Evolutionary conservation across 2,888 invertebrate species (phyloP).

Genomic region (Norana najaformis): DNA sequence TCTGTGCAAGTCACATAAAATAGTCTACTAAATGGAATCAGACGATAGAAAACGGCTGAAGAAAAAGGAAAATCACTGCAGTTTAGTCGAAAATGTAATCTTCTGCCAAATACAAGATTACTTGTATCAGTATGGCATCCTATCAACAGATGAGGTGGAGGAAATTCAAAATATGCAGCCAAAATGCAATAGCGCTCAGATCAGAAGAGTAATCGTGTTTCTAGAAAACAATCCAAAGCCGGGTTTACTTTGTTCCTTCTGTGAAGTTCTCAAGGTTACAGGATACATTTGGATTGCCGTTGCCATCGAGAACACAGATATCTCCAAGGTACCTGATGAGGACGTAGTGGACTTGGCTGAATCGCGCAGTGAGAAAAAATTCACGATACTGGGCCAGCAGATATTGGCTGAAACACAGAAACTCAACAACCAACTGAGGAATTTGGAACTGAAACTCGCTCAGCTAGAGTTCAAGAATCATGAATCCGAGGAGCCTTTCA

Average conservation of each 20-base stretch:
- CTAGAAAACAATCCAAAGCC: neutral
- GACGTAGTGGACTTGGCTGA: neutral
- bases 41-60: neutral
- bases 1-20: neutral
- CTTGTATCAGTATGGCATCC: neutral
- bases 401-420: neutral
- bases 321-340: constrained; percentile 13
- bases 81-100: neutral
- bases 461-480: neutral
- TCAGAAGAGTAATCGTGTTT: neutral
- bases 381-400: neutral
- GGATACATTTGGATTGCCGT: neutral
- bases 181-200: neutral
- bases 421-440: neutral
- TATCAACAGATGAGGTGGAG: neutral
- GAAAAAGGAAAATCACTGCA: neutral
- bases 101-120: neutral
- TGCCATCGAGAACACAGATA: neutral
- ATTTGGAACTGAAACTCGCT: neutral
- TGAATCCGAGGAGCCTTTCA: neutral
- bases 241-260: neutral
- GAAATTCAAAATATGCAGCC: neutral
- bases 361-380: neutral
- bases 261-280: neutral
- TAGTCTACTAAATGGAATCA: neutral